A percentile compares a stretch with the other conserved stretches of the same genome.
These are phyloP conservation scores for Neogale vison DNA, from an alignment of 2,113 vertebrate genomes.

Conservation along the genomic window DNA sequence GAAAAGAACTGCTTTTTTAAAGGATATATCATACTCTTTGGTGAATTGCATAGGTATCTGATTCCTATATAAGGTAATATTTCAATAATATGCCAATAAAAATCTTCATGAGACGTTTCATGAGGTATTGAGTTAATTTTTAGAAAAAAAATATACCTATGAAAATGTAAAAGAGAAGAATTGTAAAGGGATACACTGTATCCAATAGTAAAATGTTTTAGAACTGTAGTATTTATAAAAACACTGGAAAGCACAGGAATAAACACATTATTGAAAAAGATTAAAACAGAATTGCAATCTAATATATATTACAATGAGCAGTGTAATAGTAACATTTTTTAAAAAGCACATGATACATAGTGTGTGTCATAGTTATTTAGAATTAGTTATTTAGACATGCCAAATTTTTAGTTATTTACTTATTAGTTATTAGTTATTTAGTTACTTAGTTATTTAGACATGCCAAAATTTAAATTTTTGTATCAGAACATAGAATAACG, in stretches of 20 bases:
- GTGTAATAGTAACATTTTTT: background rate
- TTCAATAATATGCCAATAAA: background rate
- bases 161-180: background rate
- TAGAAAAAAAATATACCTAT: background rate
- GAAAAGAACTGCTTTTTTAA: background rate
- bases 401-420: too few species aligned
- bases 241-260: background rate
- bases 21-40: background rate
- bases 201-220: background rate
- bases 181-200: background rate
- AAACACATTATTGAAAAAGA: background rate
- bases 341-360: background rate
- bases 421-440: too few species aligned
- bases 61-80: background rate
- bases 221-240: background rate
- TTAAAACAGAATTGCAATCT: background rate
- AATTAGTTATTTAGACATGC: background rate
- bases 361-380: background rate
- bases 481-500: background rate
- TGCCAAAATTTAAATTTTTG: background rate
- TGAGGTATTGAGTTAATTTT: background rate
- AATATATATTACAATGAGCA: background rate
- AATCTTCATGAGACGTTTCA: background rate
- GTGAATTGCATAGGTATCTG: background rate
- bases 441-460: background rate